A percentile compares a stretch with the other conserved stretches of the same genome.
Evolutionary conservation across 2,113 vertebrate species (phyloP).

Genomic region (Callionymus lyra): DNA sequence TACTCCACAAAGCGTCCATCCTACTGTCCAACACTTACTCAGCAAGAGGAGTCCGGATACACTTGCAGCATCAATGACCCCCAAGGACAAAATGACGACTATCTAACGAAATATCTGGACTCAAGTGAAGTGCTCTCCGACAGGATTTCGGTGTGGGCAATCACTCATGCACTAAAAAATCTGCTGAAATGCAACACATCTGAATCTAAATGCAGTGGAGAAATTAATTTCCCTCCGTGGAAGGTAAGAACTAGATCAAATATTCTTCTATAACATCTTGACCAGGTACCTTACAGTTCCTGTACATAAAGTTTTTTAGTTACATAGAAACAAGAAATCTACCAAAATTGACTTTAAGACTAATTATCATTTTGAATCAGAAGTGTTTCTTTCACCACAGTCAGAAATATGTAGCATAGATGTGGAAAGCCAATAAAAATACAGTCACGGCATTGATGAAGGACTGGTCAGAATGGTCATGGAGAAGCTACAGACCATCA

Average conservation of each 20-base stretch:
- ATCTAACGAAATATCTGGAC: slow-evolving; percentile 18
- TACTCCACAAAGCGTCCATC: slow-evolving; percentile 8
- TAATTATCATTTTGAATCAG: no score
- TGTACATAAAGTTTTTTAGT: no score
- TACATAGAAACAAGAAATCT: no score
- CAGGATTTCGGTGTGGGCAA: slow-evolving; percentile 36
- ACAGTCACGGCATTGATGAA: no score
- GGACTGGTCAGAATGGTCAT: no score
- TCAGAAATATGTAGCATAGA: no score
- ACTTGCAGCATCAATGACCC: slow-evolving; percentile 28
- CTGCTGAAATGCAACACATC: slow-evolving; percentile 49
- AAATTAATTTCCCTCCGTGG: slow-evolving; percentile 48
- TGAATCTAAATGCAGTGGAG: slow-evolving; percentile 37
- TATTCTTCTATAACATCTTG: no score
- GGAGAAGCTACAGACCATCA: no score
- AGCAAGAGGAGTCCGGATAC: slow-evolving; percentile 14
- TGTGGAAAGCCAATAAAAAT: no score
- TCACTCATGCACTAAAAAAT: slow-evolving; percentile 45
- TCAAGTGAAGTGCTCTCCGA: slow-evolving; percentile 17
- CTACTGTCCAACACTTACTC: slow-evolving; percentile 5
- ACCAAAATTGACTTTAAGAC: no score
- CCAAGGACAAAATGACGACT: slow-evolving; percentile 43
- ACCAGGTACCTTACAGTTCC: no score
- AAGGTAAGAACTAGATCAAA: slow-evolving; percentile 43
- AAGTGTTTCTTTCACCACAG: no score